A percentile compares a stretch with the other conserved stretches of the same genome.
Evolutionary conservation across 1,140 invertebrate species (phyloP).

Genomic region (Lerema accius): DNA sequence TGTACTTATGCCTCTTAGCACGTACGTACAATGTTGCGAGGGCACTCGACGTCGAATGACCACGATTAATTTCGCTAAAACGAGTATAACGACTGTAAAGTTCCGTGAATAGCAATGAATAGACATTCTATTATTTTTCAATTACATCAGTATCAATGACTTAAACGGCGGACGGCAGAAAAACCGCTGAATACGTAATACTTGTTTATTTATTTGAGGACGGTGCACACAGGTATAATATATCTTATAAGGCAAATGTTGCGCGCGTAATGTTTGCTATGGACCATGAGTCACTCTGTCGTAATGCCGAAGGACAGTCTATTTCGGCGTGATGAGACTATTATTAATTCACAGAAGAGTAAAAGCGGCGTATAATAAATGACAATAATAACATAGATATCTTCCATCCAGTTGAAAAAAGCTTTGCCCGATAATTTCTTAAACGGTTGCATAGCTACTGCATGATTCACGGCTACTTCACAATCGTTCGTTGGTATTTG

Average conservation of each 20-base stretch:
- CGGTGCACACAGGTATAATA: constrained; percentile 55
- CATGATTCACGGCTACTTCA: constrained; percentile 23
- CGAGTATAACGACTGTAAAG: not conserved
- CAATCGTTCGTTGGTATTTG: constrained; percentile 8
- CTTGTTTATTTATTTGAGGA: constrained; percentile 64
- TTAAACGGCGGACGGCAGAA: constrained; percentile 47
- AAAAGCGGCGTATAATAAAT: constrained; percentile 31
- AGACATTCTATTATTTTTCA: constrained; percentile 49
- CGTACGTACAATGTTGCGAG: constrained; percentile 12
- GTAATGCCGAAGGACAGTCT: constrained; percentile 72
- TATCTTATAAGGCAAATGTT: constrained; percentile 60
- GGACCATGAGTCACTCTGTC: constrained; percentile 71
- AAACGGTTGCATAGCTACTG: constrained; percentile 18
- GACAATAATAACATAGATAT: constrained; percentile 6
- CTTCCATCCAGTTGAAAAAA: constrained; percentile 13
- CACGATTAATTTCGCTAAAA: not conserved
- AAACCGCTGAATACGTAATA: constrained; percentile 63
- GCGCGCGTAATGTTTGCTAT: constrained; percentile 51
- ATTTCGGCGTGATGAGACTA: constrained; percentile 77
- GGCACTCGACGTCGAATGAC: not conserved
- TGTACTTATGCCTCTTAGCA: constrained; percentile 24
- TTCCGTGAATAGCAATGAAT: constrained; percentile 55
- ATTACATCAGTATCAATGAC: constrained; percentile 49
- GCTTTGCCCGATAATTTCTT: constrained; percentile 15
- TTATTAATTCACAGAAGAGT: constrained; percentile 70